phyloP scores from a whole-genome alignment of 2,797 vertebrate species.

The Liasis olivaceus region DNA sequence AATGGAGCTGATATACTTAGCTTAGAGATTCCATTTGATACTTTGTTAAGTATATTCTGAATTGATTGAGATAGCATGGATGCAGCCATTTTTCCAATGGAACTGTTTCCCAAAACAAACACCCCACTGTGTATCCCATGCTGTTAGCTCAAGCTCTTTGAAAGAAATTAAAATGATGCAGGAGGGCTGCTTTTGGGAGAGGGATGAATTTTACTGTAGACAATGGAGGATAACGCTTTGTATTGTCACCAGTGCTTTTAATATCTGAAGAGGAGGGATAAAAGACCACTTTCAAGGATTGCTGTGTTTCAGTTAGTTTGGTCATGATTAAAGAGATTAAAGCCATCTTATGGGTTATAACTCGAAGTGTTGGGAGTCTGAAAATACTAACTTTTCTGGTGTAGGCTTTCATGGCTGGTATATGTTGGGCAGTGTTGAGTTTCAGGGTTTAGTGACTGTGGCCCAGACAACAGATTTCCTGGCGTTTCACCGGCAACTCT shows the following conservation, averaged over 20 bases:
- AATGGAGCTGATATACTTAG: neutral
- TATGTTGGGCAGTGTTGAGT: neutral
- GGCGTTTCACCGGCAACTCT: neutral
- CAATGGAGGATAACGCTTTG: neutral
- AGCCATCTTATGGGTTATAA: slow-evolving; percentile 9
- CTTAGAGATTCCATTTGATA: neutral
- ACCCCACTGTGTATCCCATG: neutral
- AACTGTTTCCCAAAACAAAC: neutral
- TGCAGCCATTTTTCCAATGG: neutral
- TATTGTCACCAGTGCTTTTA: neutral
- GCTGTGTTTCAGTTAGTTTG: neutral
- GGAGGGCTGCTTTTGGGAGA: neutral
- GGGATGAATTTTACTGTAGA: neutral
- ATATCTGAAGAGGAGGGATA: neutral
- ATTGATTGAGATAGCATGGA: neutral
- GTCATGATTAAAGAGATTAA: neutral
- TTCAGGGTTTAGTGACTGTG: neutral
- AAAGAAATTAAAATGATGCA: neutral
- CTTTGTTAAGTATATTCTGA: neutral
- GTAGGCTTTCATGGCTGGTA: neutral
- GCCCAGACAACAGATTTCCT: neutral
- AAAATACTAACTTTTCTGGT: slow-evolving; percentile 18
- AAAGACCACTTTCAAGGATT: neutral
- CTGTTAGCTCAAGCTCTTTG: neutral
- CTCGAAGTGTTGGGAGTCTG: slow-evolving; percentile 42